phyloP scores from a whole-genome alignment of 2,113 vertebrate genomes.

The Peromyscus polionotus region DNA sequence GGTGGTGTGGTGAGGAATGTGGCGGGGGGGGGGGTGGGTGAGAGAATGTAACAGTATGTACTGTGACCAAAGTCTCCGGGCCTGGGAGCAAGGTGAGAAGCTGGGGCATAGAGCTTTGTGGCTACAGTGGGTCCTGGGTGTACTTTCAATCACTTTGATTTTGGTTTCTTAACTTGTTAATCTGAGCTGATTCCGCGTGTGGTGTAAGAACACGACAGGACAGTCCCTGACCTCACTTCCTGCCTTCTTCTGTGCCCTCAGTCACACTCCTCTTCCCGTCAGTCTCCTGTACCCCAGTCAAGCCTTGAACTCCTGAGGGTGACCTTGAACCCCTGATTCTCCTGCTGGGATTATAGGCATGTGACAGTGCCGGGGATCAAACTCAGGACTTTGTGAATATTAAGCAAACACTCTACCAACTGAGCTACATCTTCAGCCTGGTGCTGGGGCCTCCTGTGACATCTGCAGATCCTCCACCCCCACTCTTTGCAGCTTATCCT shows the following conservation, averaged over 20 bases:
- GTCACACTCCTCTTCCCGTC: not conserved
- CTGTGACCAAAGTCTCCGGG: not conserved
- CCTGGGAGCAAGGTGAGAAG: not conserved
- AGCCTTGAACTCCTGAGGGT: not conserved
- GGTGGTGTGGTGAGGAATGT: not conserved
- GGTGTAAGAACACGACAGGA: not conserved
- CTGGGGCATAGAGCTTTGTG: not conserved
- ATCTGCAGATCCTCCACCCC: not conserved
- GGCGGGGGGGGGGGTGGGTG: not conserved
- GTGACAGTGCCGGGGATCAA: not conserved
- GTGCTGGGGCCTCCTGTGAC: not conserved
- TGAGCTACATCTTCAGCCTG: not conserved
- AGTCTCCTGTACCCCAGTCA: not conserved
- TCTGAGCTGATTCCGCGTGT: not conserved
- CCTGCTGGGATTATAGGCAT: not conserved
- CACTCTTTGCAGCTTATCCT: not conserved
- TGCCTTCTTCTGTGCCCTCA: not conserved
- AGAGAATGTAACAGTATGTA: not conserved
- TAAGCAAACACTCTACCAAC: not conserved
- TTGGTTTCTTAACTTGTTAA: not conserved
- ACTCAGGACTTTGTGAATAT: not conserved
- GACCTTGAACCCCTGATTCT: not conserved
- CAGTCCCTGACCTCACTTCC: not conserved
- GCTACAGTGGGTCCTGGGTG: accelerated
- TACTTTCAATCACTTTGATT: not conserved